Evolutionary conservation across 2,113 vertebrate species (phyloP).

Genomic region (Taurulus bubalis): DNA sequence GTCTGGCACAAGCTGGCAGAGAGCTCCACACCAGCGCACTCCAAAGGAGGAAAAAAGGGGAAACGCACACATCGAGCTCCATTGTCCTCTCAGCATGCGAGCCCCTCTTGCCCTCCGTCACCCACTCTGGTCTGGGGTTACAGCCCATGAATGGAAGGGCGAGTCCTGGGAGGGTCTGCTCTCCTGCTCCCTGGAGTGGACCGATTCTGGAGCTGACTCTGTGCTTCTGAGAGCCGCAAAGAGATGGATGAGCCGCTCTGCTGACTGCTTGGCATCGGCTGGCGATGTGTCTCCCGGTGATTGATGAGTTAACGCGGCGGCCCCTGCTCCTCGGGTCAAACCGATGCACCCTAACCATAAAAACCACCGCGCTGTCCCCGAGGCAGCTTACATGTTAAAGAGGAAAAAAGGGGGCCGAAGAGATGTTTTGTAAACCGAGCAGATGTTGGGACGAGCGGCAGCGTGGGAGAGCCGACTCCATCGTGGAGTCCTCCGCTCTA

Average conservation of each 20-base stretch:
- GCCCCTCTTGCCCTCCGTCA: constrained; percentile 58
- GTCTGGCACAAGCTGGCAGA: constrained; percentile 41
- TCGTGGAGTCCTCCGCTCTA: constrained; percentile 56
- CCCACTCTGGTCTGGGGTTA: constrained; percentile 68
- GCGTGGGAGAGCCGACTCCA: constrained; percentile 62
- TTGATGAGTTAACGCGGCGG: constrained; percentile 73
- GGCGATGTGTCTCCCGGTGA: constrained; percentile 63
- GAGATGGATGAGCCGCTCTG: constrained; percentile 76
- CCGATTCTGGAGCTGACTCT: constrained; percentile 64
- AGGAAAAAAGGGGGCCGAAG: not conserved
- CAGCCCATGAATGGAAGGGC: constrained; percentile 68
- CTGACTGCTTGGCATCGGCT: constrained; percentile 39
- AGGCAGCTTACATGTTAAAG: constrained; percentile 31
- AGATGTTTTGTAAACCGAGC: constrained; percentile 31
- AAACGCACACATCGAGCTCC: constrained; percentile 36
- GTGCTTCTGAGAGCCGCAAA: constrained; percentile 67
- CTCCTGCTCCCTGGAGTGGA: constrained; percentile 69
- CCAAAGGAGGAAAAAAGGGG: constrained; percentile 24
- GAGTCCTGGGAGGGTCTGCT: constrained; percentile 65
- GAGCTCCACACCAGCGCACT: constrained; percentile 47
- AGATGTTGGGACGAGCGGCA: constrained; percentile 59
- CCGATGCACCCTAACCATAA: constrained; percentile 31
- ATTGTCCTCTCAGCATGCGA: constrained; percentile 59
- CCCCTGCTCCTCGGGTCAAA: constrained; percentile 53
- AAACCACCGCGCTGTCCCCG: constrained; percentile 45